Evolutionary conservation across 2,888 invertebrate species (phyloP).

Genomic region (Idaea aversata): DNA sequence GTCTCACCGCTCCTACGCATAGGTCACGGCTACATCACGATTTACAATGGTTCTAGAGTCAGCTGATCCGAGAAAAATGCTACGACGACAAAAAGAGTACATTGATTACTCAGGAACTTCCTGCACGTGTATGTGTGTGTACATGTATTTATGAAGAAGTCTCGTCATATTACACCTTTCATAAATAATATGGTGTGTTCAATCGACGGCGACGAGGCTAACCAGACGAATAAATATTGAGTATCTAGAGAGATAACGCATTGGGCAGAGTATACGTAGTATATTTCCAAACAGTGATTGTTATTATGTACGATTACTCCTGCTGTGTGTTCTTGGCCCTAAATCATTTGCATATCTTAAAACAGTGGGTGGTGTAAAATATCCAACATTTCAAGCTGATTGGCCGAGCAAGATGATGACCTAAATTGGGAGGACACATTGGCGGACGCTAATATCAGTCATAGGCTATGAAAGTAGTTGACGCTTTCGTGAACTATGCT

Average conservation of each 20-base stretch:
- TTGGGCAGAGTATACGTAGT: constrained; percentile 29
- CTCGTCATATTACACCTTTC: too few relatives aligned
- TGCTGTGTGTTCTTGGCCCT: constrained; percentile 28
- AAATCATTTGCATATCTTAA: constrained; percentile 24
- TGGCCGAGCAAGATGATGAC: constrained; percentile 28
- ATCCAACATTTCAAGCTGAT: constrained; percentile 31
- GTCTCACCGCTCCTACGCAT: too few relatives aligned
- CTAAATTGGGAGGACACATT: constrained; percentile 20
- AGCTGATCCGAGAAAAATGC: too few relatives aligned
- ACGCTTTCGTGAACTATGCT: constrained; percentile 24
- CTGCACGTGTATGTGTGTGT: too few relatives aligned
- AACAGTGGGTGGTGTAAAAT: constrained; percentile 19
- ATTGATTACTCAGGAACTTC: too few relatives aligned
- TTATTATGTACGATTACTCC: constrained; percentile 27
- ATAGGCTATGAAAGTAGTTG: constrained; percentile 10
- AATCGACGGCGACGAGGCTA: constrained; percentile 21
- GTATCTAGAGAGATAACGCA: constrained; percentile 25
- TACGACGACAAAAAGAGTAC: too few relatives aligned
- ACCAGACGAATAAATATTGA: constrained; percentile 21
- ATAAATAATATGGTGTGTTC: constrained; percentile 8
- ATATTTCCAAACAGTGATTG: constrained; percentile 30
- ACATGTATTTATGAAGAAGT: too few relatives aligned
- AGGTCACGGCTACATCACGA: too few relatives aligned
- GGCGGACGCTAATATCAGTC: constrained; percentile 14
- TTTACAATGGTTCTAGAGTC: too few relatives aligned